Conservation (phyloP, 1,140 invertebrate species). For the Orius insidiosus region DNA sequence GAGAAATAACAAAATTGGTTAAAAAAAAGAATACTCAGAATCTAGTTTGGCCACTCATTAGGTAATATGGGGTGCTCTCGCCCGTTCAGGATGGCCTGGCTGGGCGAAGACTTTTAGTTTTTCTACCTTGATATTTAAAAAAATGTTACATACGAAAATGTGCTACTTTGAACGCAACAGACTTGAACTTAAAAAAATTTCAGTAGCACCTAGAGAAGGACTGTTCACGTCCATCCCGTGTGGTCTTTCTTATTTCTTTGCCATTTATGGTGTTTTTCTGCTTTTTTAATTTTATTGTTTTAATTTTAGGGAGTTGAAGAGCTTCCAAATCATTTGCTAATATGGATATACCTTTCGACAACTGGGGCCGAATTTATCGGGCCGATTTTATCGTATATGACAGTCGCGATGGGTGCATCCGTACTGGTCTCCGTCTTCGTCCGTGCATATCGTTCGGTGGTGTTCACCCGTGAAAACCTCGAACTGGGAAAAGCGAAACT, state of each 20-base stretch:
- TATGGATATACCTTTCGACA: slow-evolving; percentile 60
- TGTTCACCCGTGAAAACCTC: slow-evolving; percentile 51
- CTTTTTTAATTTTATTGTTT: slow-evolving; percentile 9
- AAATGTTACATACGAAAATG: background rate
- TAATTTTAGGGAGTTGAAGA: slow-evolving; percentile 55
- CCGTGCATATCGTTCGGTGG: slow-evolving; percentile 51
- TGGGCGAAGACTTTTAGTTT: background rate
- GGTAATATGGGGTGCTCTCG: too few relatives aligned
- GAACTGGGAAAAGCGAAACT: slow-evolving; percentile 47
- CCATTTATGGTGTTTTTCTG: background rate
- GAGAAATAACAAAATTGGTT: too few relatives aligned
- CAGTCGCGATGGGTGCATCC: slow-evolving; percentile 45
- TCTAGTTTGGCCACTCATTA: too few relatives aligned
- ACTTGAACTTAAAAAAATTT: background rate
- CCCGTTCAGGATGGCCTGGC: background rate
- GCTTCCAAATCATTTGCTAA: slow-evolving; percentile 49
- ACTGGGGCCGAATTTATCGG: slow-evolving; percentile 48
- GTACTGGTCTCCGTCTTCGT: slow-evolving; percentile 45
- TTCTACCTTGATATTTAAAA: background rate
- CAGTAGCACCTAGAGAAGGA: background rate
- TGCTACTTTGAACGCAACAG: too few relatives aligned
- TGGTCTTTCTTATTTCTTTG: background rate
- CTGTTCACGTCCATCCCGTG: too few relatives aligned
- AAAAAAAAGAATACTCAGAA: too few relatives aligned
- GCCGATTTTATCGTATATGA: slow-evolving; percentile 48